Base-by-base conservation (phyloP, 2,113 vertebrate species). In the Stictonetta naevosa region DNA sequence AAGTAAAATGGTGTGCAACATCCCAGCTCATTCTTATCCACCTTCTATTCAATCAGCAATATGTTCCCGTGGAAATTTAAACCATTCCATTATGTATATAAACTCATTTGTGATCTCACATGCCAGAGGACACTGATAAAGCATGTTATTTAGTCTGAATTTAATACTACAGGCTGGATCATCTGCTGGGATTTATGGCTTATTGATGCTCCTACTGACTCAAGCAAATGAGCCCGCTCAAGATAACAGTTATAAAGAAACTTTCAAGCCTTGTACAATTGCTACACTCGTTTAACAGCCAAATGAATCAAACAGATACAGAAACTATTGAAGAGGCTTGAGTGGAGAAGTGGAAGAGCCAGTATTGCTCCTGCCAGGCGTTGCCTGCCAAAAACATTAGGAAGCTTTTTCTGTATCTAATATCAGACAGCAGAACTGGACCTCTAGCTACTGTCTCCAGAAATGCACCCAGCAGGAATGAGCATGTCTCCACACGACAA, bases 391-490 rank as follows among this genome's bases (percentile, higher is more conserved):
- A 98, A 97, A 96, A 73, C 92, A 96, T 98, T 96, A 96, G 96
- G 96, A 97, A 97, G 94, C 93, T 92, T 97, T 96, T 64, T 96
- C 96, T 97, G 83, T 88, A 86, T 97, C 95, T 98, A 98, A 97
- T 98, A 98, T 97, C 98, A 98, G 97, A 97, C 90, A 97, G 91
- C 93, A 98, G 92, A 95, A 98, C 95, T 97, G 97, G 95, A 98
- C 98, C 97, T 97, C 96, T 92, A 97, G 97, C 96, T 98, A 97
- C 97, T 96, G 96, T 96, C 97, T 98, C 88, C 95, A 97, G 96
- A 97, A 98, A 97, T 87, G 91, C 86, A 36, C 95, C 94, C 97
- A 87, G 93, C 91, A 90, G 93, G 91, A 92, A 88, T n/a, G 89
- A 96, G 77, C 94, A 66, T 79, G 50, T 96, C 96, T 97, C 80